These are phyloP conservation scores for Drosophila robusta DNA, from an alignment of 2,888 invertebrate genomes.

Conservation along the genomic window DNA sequence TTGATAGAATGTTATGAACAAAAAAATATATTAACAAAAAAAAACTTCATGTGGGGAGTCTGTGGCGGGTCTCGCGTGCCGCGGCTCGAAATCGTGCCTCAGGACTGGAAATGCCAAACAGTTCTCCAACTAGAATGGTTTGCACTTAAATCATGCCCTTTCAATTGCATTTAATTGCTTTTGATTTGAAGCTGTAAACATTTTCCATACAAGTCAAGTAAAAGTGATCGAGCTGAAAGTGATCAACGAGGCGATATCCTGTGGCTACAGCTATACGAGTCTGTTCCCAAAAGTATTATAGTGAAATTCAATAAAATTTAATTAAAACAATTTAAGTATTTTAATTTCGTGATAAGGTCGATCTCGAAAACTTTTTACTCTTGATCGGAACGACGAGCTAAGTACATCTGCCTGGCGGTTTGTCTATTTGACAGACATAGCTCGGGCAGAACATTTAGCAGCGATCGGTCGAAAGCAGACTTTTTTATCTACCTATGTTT, in stretches of 20 bases:
- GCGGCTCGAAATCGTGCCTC: not conserved
- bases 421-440: too few relatives aligned
- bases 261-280: not conserved
- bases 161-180: slow-evolving; percentile 67
- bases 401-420: too few relatives aligned
- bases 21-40: slow-evolving; percentile 5
- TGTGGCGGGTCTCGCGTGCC: slow-evolving; percentile 16
- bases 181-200: slow-evolving; percentile 43
- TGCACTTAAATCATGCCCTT: slow-evolving; percentile 35
- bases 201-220: not conserved
- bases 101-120: slow-evolving; percentile 25
- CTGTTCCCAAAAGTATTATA: too few relatives aligned
- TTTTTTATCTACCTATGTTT: too few relatives aligned
- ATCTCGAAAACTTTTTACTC: too few relatives aligned
- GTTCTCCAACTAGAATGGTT: slow-evolving; percentile 8
- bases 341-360: too few relatives aligned
- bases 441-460: too few relatives aligned
- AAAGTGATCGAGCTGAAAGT: not conserved
- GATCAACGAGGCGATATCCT: not conserved
- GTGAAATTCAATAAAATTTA: too few relatives aligned
- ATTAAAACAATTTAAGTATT: too few relatives aligned
- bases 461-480: too few relatives aligned
- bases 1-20: not conserved
- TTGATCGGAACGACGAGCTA: too few relatives aligned
- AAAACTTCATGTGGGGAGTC: not conserved